Conservation (phyloP, 2,113 vertebrate species). For the Bubo blakistoni region DNA sequence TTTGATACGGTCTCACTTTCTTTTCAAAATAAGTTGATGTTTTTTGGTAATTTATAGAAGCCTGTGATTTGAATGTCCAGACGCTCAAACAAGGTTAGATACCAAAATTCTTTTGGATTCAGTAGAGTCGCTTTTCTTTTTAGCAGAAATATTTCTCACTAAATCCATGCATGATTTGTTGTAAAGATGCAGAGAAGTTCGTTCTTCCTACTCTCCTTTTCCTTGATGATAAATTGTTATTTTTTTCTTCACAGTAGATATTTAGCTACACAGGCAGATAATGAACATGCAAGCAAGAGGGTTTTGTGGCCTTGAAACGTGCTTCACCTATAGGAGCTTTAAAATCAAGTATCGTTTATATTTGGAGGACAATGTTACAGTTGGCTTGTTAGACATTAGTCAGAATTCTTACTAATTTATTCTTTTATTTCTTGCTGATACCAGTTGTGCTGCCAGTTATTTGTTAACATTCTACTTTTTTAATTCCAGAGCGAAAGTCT, state of each 20-base stretch:
- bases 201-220: background rate
- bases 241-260: background rate
- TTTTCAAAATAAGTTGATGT: background rate
- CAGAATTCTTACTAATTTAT: background rate
- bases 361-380: background rate
- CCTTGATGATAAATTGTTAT: background rate
- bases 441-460: background rate
- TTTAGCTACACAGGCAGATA: background rate
- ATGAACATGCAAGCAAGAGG: background rate
- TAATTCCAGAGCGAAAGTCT: background rate
- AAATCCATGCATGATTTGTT: background rate
- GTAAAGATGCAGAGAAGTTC: background rate
- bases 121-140: background rate
- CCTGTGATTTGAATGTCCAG: background rate
- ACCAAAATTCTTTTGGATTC: background rate
- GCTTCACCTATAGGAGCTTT: background rate
- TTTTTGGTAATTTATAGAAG: background rate
- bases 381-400: background rate
- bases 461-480: background rate
- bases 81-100: background rate
- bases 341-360: background rate
- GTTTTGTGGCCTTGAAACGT: background rate
- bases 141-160: background rate
- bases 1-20: background rate
- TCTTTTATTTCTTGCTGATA: background rate